Percentiles rank a stretch among this genome's conserved stretches.
These are phyloP conservation scores for Limulus polyphemus DNA, from an alignment of 2,888 invertebrate genomes.

Conservation along the genomic window DNA sequence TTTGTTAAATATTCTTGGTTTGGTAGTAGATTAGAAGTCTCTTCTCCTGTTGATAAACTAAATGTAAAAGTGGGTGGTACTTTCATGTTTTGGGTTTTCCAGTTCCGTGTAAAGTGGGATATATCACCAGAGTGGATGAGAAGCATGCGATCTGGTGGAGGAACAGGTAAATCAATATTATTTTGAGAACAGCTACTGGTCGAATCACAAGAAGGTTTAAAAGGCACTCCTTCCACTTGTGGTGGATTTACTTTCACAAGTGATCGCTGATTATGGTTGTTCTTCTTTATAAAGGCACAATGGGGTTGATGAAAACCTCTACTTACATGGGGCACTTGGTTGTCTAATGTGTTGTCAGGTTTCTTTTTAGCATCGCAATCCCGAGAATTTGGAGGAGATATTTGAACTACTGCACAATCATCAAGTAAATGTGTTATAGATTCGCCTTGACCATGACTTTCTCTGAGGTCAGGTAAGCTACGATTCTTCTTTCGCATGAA, in stretches of 20 bases:
- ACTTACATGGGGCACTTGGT: conserved; percentile 2
- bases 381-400: conserved; percentile 6
- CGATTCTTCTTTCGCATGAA: conserved; percentile 74
- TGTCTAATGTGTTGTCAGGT: conserved; percentile 7
- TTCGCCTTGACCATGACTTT: conserved; percentile 34
- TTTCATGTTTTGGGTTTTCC: no score
- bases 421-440: conserved; percentile 7
- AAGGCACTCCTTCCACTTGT: conserved; percentile 4
- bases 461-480: conserved; percentile 81
- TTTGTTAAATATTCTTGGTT: no score
- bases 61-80: no score
- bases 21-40: no score
- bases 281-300: conserved; percentile 22
- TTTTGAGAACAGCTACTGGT: no score
- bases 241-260: conserved; percentile 26
- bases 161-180: no score
- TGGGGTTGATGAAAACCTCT: conserved; percentile 25
- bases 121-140: no score
- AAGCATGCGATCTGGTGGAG: no score
- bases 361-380: conserved; percentile 2
- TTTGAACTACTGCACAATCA: conserved; percentile 18
- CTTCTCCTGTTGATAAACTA: no score
- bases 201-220: no score
- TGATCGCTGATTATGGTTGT: conserved; percentile 21
- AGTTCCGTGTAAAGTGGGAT: no score